Conservation (phyloP, 2,113 vertebrate species). For the Odocoileus virginianus region DNA sequence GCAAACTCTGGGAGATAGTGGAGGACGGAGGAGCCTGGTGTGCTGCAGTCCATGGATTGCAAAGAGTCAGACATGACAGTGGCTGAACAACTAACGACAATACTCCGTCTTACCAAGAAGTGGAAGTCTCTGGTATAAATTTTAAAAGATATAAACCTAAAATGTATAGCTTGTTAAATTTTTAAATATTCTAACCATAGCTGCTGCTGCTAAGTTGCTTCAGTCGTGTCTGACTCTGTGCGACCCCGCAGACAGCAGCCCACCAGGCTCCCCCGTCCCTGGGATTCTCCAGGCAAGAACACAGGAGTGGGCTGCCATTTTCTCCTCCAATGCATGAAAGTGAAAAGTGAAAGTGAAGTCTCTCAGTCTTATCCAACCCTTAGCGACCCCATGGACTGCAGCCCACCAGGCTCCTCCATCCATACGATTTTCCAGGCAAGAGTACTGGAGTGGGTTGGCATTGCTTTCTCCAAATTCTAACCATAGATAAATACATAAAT, state of each 20-base stretch:
- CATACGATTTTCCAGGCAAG: background rate
- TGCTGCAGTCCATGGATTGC: background rate
- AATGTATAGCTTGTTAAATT: background rate
- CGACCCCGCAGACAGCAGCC: background rate
- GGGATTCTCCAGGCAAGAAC: background rate
- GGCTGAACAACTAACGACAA: background rate
- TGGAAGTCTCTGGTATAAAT: background rate
- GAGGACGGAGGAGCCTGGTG: background rate
- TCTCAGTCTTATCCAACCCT: fast-evolving
- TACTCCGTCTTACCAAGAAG: background rate
- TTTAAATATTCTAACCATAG: background rate
- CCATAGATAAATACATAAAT: background rate
- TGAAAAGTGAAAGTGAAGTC: background rate
- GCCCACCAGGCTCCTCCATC: background rate
- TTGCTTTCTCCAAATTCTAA: background rate
- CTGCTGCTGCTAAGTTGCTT: background rate
- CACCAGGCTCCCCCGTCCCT: fast-evolving
- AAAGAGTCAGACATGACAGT: background rate
- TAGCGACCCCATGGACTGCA: background rate
- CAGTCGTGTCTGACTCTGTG: background rate
- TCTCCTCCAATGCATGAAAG: background rate
- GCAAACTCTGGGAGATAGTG: background rate
- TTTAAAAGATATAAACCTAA: background rate
- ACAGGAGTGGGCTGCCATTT: background rate
- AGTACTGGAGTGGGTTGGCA: background rate